These are phyloP conservation scores for Vombatus ursinus DNA, from an alignment of 2,113 vertebrate genomes.

Conservation along the genomic window DNA sequence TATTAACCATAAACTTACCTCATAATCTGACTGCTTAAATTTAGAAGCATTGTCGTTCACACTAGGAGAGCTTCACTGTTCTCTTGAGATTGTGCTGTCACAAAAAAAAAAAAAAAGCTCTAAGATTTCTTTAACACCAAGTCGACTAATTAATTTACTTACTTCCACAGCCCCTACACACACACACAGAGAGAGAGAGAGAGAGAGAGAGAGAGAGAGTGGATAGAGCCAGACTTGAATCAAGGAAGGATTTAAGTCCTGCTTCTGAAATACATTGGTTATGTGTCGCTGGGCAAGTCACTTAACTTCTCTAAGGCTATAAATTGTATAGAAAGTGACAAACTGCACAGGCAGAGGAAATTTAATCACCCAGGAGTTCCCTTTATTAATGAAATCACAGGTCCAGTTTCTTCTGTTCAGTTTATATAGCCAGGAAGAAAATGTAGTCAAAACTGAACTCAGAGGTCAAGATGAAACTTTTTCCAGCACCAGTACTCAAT, in stretches of 20 bases:
- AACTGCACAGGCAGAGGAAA: neutral
- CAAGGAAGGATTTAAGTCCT: neutral
- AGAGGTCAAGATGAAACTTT: constrained; percentile 82
- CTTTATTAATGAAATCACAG: constrained; percentile 28
- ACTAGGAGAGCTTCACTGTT: constrained; percentile 40
- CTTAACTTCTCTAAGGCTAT: neutral
- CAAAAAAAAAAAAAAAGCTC: constrained; percentile 46
- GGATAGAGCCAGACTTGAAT: neutral
- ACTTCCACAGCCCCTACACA: constrained; percentile 76
- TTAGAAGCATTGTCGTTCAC: constrained; percentile 63
- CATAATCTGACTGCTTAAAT: neutral
- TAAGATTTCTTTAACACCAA: constrained; percentile 81
- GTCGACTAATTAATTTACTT: constrained; percentile 90
- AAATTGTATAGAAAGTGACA: neutral
- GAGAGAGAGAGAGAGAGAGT: too few species aligned
- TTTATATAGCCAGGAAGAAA: constrained; percentile 83
- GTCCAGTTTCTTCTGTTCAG: constrained; percentile 76
- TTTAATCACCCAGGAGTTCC: neutral
- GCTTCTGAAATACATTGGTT: neutral
- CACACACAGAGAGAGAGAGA: too few species aligned
- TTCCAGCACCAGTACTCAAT: constrained; percentile 86
- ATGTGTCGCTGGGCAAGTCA: neutral
- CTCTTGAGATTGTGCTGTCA: constrained; percentile 76
- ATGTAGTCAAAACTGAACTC: constrained; percentile 82
- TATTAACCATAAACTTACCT: constrained; percentile 59